Conservation (phyloP, 2,797 vertebrate genomes). For the Merluccius polli region DNA sequence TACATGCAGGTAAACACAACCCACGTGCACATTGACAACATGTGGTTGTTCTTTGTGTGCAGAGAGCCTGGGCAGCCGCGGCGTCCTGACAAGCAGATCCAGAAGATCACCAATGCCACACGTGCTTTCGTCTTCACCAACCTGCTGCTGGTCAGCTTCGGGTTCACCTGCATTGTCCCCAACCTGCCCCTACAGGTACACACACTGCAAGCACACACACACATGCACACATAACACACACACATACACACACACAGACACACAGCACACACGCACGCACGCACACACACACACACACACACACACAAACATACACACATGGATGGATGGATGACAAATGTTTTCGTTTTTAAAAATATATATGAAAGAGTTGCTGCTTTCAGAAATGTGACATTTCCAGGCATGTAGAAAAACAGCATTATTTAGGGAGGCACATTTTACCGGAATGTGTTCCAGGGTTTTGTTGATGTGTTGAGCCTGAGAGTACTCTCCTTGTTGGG, state of each 20-base stretch:
- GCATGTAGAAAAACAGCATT: neutral
- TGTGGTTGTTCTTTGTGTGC: constrained; percentile 1
- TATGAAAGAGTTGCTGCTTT: neutral
- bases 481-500: neutral
- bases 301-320: too few species aligned
- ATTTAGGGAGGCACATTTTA: constrained; percentile 17
- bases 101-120: constrained; percentile 91
- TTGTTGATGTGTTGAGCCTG: neutral
- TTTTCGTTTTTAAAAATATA: neutral
- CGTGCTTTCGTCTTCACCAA: constrained; percentile 95
- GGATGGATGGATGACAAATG: constrained; percentile 29
- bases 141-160: constrained; percentile 89
- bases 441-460: constrained; percentile 61
- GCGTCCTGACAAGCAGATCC: constrained; percentile 82
- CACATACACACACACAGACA: too few species aligned
- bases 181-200: constrained; percentile 87
- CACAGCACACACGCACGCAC: too few species aligned
- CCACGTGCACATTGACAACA: neutral
- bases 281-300: constrained; percentile 32
- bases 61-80: constrained; percentile 84
- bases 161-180: constrained; percentile 85
- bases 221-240: neutral
- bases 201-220: neutral
- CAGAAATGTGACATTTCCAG: neutral
- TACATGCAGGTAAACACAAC: neutral